Evolutionary conservation across 2,113 vertebrate species (phyloP).

Genomic region (Myanophis thanlyinensis): DNA sequence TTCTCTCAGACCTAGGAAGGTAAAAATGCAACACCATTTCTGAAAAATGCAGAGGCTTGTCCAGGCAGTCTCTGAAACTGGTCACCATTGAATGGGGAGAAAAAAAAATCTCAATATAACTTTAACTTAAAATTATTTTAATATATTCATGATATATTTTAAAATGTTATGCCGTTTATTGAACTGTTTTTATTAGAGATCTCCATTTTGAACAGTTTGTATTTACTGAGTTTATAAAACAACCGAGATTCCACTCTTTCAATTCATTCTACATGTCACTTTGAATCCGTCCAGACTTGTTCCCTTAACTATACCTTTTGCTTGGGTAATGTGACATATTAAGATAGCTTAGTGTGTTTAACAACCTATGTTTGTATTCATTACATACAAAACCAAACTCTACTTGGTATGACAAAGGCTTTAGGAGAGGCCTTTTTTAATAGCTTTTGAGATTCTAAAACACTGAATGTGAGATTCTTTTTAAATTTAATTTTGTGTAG

Average conservation of each 20-base stretch:
- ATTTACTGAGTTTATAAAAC: background rate
- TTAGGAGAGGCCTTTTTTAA: background rate
- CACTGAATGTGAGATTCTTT: background rate
- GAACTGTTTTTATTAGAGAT: background rate
- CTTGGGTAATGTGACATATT: constrained; percentile 26
- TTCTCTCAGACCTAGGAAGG: background rate
- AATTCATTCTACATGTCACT: background rate
- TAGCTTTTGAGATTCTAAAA: background rate
- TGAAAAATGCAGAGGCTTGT: background rate
- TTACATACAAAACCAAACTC: background rate
- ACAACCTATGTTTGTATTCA: constrained; percentile 38
- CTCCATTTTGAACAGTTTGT: background rate
- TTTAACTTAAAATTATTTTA: background rate
- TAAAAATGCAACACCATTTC: background rate
- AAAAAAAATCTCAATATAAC: background rate
- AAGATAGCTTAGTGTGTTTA: background rate
- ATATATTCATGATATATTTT: background rate
- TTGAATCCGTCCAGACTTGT: constrained; percentile 46
- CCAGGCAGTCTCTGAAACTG: background rate
- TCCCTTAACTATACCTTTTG: background rate
- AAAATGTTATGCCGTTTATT: background rate
- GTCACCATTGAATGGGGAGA: background rate
- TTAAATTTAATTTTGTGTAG: background rate
- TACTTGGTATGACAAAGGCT: background rate
- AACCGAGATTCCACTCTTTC: constrained; percentile 5